These are phyloP conservation scores for Cataglyphis livida DNA, from an alignment of 2,888 invertebrate genomes.

Conservation along the genomic window DNA sequence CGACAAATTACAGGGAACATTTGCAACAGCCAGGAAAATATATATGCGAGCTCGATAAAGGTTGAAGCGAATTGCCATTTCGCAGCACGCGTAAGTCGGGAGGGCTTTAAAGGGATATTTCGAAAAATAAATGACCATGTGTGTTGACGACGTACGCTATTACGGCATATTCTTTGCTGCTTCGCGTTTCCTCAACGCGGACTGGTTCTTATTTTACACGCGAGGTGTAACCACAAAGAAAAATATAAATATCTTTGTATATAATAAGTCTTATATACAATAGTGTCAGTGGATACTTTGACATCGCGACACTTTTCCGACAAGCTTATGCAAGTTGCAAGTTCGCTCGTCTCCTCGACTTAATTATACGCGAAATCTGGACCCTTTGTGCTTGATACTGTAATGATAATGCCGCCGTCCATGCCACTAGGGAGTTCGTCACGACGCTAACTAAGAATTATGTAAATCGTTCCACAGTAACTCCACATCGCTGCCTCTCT, in stretches of 20 bases:
- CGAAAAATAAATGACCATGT: constrained; percentile 27
- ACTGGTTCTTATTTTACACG: constrained; percentile 1
- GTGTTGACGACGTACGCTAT: constrained; percentile 20
- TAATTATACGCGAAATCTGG: constrained; percentile 32
- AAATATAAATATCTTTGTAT: neutral
- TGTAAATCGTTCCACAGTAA: constrained; percentile 45
- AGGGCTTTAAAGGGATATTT: constrained; percentile 33
- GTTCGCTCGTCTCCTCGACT: neutral
- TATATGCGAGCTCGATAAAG: constrained; percentile 38
- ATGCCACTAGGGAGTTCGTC: constrained; percentile 23
- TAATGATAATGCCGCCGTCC: constrained; percentile 22
- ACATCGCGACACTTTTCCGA: neutral
- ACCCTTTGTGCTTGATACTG: constrained; percentile 38
- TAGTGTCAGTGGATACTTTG: neutral
- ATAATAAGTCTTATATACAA: neutral
- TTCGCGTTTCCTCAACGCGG: constrained; percentile 16
- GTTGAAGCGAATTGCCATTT: constrained; percentile 9
- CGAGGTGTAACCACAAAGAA: neutral
- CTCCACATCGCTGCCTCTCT: constrained; percentile 9
- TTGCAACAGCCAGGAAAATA: constrained; percentile 15
- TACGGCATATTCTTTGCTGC: constrained; percentile 5
- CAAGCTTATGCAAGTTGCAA: neutral
- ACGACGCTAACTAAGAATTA: constrained; percentile 57
- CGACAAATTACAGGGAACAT: constrained; percentile 36
- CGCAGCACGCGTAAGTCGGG: constrained; percentile 20